Evolutionary conservation across 2,797 vertebrate genomes (phyloP).

Genomic region (Sorex maritimensis): DNA sequence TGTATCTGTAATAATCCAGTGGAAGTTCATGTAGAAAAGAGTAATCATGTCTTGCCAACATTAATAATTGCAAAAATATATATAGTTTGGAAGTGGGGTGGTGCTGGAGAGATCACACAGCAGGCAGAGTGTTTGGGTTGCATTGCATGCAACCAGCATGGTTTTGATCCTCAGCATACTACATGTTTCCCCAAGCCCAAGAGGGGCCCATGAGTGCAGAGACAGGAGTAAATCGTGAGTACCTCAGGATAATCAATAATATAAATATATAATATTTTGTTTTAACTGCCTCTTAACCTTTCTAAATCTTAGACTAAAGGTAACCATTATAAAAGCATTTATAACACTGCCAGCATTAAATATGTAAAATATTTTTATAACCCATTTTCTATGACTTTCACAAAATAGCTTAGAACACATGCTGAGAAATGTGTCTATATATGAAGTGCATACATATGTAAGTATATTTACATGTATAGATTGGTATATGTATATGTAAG

Average conservation of each 20-base stretch:
- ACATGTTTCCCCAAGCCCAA: no score
- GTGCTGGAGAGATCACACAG: no score
- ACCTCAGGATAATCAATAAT: not conserved
- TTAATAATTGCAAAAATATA: not conserved
- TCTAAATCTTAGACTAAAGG: conserved; percentile 53
- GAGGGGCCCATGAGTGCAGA: no score
- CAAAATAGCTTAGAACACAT: conserved; percentile 34
- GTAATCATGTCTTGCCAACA: conserved; percentile 44
- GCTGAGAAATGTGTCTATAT: not conserved
- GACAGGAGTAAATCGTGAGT: no score
- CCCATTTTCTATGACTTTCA: conserved; percentile 34
- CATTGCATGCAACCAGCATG: no score
- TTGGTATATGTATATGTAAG: not conserved
- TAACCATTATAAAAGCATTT: conserved; percentile 63
- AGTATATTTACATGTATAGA: not conserved
- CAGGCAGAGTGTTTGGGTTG: no score
- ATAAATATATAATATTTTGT: no score
- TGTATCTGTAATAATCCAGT: conserved; percentile 40
- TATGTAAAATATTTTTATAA: conserved; percentile 70
- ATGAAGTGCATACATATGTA: not conserved
- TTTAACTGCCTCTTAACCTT: conserved; percentile 65
- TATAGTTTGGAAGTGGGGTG: no score
- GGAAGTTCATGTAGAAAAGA: conserved; percentile 1
- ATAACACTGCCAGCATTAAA: conserved; percentile 40
- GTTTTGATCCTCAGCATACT: no score